Base-by-base conservation (phyloP, 2,888 invertebrate species). In the Vandiemenella viatica region DNA sequence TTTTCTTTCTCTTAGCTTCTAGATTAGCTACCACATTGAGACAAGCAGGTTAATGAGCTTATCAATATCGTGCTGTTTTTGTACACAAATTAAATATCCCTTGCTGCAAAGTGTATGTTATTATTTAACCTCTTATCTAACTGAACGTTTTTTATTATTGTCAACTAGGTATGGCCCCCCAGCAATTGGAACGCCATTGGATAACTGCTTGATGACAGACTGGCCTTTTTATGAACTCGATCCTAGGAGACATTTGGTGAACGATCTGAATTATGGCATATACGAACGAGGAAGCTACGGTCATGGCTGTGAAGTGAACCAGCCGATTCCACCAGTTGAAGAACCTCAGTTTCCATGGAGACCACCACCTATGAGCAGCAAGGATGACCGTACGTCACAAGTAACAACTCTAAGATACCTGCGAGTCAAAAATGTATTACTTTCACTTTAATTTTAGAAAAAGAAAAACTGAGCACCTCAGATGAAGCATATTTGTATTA, bases 251-350 rank as follows among this genome's bases (percentile, higher is more conserved):
- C 73, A 77, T 17, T 68, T 78, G 19, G 68, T 77, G 38, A 67
- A 75, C 4, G 80, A 79, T 53, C 66, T 71, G 1, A 76, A 77
- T 0, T 83, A 83, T 49, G 86, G 87, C 63, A 66, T 88, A 19
- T 88, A 86, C 57, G 80, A 87, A 52, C 67, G 87, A 40, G 86
- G 84, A 0, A 87, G 85, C 62, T 87, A 80, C 58, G 87, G 86
- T 0, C 75, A 84, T 46, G 87, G 87, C 1, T 87, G 87, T 57
- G 86, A 87, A 62, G 77, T 83, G 0, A 79, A 80, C 50, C 71
- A 68, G 13, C 47, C 45, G 23, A 49, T 48, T n/a, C 40, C 47
- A 16, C 37, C 45, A 5, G n/a, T n/a, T n/a, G n/a, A n/a, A n/a
- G n/a, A n/a, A n/a, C n/a, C n/a, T 5, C 3, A n/a, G n/a, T 16